Percentiles rank a stretch among this genome's conserved stretches.
Evolutionary conservation across 2,113 vertebrate genomes (phyloP).

Genomic region (Gopherus evgoodei): DNA sequence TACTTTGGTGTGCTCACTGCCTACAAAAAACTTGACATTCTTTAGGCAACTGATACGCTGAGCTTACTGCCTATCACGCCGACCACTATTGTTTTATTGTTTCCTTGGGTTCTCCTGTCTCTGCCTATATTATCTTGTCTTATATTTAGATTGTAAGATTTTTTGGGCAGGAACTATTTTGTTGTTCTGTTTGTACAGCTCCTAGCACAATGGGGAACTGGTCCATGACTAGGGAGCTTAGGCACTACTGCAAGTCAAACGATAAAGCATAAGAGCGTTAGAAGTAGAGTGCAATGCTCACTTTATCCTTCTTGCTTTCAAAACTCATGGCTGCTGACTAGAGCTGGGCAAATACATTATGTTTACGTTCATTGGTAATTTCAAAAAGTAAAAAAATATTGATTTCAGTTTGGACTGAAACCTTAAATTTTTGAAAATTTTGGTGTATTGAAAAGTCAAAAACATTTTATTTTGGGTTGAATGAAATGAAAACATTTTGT

Average conservation of each 20-base stretch:
- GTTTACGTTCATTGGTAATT: neutral
- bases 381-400: neutral
- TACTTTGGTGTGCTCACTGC: neutral
- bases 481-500: neutral
- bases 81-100: neutral
- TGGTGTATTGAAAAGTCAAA: neutral
- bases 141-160: neutral
- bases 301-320: neutral
- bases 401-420: neutral
- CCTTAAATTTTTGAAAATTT: neutral
- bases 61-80: rapidly evolving
- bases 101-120: rapidly evolving
- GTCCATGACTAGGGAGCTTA: neutral
- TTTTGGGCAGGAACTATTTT: neutral
- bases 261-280: neutral
- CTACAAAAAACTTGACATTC: neutral
- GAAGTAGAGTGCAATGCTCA: neutral
- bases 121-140: neutral
- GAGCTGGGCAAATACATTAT: neutral
- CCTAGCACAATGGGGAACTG: neutral
- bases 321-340: neutral
- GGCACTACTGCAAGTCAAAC: neutral
- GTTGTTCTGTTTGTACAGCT: neutral
- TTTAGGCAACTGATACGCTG: neutral
- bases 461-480: neutral